Conservation (phyloP, 30 jellyfish, hydroid and myxozoan species). For the Nemopilema nomurai region DNA sequence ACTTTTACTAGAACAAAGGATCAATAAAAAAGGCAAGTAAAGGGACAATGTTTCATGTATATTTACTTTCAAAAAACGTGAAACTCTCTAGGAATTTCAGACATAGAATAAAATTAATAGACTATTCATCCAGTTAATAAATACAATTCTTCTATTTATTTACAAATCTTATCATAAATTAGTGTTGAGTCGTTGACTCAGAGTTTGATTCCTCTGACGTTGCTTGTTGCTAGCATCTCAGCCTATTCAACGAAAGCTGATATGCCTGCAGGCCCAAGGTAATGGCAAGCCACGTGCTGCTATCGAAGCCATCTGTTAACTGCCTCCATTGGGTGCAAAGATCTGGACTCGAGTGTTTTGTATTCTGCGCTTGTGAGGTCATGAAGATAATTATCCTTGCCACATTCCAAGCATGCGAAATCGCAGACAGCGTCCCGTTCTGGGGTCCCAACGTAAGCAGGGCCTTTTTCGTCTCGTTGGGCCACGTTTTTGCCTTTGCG, state of each 20-base stretch:
- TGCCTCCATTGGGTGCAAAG: neutral
- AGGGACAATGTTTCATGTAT: neutral
- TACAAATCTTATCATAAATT: neutral
- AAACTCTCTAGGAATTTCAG: neutral
- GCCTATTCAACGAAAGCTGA: neutral
- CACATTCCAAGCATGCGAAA: neutral
- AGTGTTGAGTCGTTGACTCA: neutral
- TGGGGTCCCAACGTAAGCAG: neutral
- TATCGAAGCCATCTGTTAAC: neutral
- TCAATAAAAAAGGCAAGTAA: neutral
- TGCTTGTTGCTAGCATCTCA: neutral
- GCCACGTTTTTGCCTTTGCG: neutral
- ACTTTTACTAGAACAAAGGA: neutral
- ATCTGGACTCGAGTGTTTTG: neutral
- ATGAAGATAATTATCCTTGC: neutral
- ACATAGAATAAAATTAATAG: neutral
- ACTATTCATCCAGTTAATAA: neutral
- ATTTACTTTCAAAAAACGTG: neutral
- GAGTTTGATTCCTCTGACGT: neutral
- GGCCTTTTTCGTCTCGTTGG: neutral
- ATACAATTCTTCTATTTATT: neutral
- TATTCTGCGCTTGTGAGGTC: neutral
- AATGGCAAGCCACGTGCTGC: neutral
- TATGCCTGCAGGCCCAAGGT: neutral
- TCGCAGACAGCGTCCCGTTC: neutral